Conservation (phyloP, 2,797 vertebrate genomes). For the Danio kyathit region DNA sequence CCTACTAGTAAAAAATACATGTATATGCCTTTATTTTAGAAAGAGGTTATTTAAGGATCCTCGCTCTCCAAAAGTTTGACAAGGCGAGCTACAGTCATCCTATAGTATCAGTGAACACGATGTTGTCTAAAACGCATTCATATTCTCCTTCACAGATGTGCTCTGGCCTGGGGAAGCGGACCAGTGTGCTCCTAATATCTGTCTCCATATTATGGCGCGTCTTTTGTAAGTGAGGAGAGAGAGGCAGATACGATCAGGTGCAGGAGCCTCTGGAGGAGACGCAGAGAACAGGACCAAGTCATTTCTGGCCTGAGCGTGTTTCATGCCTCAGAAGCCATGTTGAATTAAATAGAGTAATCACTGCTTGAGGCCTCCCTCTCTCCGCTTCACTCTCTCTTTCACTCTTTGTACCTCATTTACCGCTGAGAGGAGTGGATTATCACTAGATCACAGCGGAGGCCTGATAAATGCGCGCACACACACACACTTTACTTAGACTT, state of each 20-base stretch:
- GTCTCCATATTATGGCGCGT: conserved; percentile 60
- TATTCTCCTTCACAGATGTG: conserved; percentile 37
- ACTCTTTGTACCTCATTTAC: conserved; percentile 40
- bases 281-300: conserved; percentile 60
- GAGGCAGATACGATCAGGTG: conserved; percentile 62
- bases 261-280: conserved; percentile 48
- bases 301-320: conserved; percentile 64
- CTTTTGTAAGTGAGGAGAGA: conserved; percentile 59
- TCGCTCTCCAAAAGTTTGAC: not conserved
- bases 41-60: conserved; percentile 6
- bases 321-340: conserved; percentile 68
- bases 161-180: conserved; percentile 40
- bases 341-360: conserved; percentile 69
- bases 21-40: not conserved
- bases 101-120: conserved; percentile 45
- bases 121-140: conserved; percentile 39
- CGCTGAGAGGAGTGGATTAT: conserved; percentile 63
- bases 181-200: conserved; percentile 60
- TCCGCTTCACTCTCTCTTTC: conserved; percentile 47
- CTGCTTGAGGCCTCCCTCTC: conserved; percentile 64
- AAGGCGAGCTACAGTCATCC: not conserved
- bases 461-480: conserved; percentile 25
- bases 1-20: not conserved
- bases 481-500: conserved; percentile 28
- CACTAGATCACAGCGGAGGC: conserved; percentile 50